Evolutionary conservation across 2,888 invertebrate species (phyloP), one percentile per base, ranked within the genome.

Genomic region (Lepidocyrtoides sp.): DNA sequence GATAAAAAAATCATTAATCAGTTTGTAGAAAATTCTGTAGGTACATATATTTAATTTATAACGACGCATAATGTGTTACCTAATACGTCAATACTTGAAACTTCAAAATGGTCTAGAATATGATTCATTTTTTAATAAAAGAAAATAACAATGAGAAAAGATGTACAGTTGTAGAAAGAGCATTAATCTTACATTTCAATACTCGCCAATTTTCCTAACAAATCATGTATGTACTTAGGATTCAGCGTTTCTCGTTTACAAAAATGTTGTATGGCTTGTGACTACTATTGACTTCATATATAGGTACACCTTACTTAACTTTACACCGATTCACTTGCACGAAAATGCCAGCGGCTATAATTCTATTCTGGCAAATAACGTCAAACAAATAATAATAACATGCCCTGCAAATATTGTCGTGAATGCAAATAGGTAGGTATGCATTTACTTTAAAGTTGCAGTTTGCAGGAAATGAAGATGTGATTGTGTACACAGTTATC

Each of bases 341-440:
- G 72, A 72, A 69, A 72, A 72, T 72, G 44, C 72, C 72, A 72
- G 44, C 44, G 72, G 72, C 72, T 20, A 48, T 20, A 72, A 44
- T 44, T 72, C 14, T 23, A 14, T n/a, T n/a, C n/a, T n/a, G n/a
- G n/a, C n/a, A n/a, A n/a, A n/a, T n/a, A n/a, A n/a, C n/a, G n/a
- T n/a, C n/a, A n/a, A n/a, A n/a, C n/a, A n/a, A n/a, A n/a, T 12
- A 72, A n/a, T 12, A 69, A 69, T 20, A 2, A 36, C 2, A 20
- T 17, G 3, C 20, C 5, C 23, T 2, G 14, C n/a, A n/a, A n/a
- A n/a, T n/a, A 36, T 69, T 7, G 69, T 69, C 36, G 63, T 66
- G 63, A n/a, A 17, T 26, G 10, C 60, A 60, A 60, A 23, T 10
- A 1, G 20, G 0, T 23, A 60, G 26, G 60, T 54, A 54, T 17